Base-by-base conservation (phyloP, 1,140 invertebrate genomes). In the Parasteatoda tepidariorum region DNA sequence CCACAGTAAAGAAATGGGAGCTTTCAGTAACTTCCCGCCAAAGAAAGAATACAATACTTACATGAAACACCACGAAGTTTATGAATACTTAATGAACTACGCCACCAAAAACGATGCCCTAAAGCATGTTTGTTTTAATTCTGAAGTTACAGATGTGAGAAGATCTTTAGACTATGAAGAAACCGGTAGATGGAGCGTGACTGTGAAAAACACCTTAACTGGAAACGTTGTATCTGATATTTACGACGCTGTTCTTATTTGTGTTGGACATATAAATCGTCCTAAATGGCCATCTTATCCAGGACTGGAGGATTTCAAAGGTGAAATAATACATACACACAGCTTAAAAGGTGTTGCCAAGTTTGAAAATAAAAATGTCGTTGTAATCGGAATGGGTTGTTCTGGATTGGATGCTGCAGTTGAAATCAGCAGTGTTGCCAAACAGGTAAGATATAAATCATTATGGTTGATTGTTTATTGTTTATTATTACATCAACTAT, bases 251-350 rank as follows among this genome's bases (percentile, higher is more conserved):
- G 71, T 85, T 18, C 7, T 84, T 18, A 34, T 85, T 3, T 85
- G 84, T 24, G 28, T 59, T 11, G 84, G 88, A 2, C 88, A 89
- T 81, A 85, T 90, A 54, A 68, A 82, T 2, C 64, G 18, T 26
- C 89, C 89, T 0, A 84, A 88, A 30, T 57, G 84, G 55, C 87
- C 89, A 11, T n/a, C 70, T 5, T 89, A 84, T 54, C 67, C 73
- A 28, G 85, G 83, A 2, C 62, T 88, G 33, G 85, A 88, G 0
- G 84, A 85, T 9, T 91, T 91, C 85, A 85, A 89, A 81, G 91
- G 91, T 6, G 70, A 87, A 68, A 84, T 87, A 11, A 83, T 91
- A 6, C 91, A 92, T 84, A 89, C 90, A 6, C 89, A 91, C 22
- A 78, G 70, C 18, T 11, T 75, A n/a, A 75, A 70, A 24, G 33